Percentiles rank a stretch among this genome's conserved stretches.
Conservation (phyloP, 1,140 invertebrate genomes). For the Periplaneta americana region DNA sequence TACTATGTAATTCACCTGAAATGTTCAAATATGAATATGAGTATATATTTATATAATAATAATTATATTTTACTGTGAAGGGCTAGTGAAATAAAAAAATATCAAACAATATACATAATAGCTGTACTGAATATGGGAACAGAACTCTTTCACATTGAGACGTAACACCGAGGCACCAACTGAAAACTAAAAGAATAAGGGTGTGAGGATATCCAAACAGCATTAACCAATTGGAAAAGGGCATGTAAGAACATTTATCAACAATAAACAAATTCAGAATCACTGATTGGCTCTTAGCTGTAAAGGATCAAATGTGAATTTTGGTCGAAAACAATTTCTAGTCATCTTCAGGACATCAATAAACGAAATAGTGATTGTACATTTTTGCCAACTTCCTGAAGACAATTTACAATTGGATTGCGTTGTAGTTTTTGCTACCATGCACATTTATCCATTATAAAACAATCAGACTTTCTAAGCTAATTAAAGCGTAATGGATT, state of each 20-base stretch:
- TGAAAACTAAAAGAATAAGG: slow-evolving; percentile 8
- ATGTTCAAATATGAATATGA: background rate
- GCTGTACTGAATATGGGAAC: background rate
- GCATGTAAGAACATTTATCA: background rate
- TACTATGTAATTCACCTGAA: background rate
- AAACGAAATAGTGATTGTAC: background rate
- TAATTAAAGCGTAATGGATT: background rate
- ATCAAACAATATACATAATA: background rate
- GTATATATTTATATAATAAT: background rate
- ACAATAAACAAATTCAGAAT: background rate
- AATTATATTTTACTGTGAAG: background rate
- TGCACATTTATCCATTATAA: background rate
- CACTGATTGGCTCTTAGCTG: too few species aligned
- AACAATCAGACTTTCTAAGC: background rate
- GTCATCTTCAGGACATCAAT: too few species aligned
- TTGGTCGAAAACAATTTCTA: too few species aligned
- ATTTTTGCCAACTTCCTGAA: background rate
- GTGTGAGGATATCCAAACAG: background rate
- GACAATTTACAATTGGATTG: background rate
- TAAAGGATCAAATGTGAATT: too few species aligned
- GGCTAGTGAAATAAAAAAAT: background rate
- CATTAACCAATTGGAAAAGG: slow-evolving; percentile 2
- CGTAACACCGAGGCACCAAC: slow-evolving; percentile 10
- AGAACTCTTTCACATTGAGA: background rate
- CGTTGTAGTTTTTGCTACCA: background rate